A percentile compares a stretch with the other conserved stretches of the same genome.
Evolutionary conservation across 2,797 vertebrate species (phyloP).

Genomic region (Gadopsis bispinosus): DNA sequence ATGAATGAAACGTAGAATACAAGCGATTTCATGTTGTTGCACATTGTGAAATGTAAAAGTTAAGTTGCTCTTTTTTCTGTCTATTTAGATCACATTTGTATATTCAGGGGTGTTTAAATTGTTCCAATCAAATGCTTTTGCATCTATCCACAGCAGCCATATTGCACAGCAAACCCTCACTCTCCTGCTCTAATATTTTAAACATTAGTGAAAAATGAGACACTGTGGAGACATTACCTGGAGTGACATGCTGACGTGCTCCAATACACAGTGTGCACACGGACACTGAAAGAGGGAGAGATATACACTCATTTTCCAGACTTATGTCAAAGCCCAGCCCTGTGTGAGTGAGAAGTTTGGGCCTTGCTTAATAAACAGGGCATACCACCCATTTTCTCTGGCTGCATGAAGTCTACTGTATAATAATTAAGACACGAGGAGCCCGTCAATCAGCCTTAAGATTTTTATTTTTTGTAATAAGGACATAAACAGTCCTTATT

Average conservation of each 20-base stretch:
- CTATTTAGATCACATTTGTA: conserved; percentile 3
- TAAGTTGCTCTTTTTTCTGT: not conserved
- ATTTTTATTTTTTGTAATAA: conserved; percentile 51
- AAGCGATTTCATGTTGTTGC: conserved; percentile 15
- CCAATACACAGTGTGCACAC: conserved; percentile 32
- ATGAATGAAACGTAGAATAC: conserved; percentile 28
- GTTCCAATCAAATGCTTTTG: conserved; percentile 6
- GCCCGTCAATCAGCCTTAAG: conserved; percentile 64
- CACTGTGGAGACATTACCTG: conserved; percentile 65
- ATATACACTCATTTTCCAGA: conserved; percentile 58
- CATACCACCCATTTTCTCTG: conserved; percentile 46
- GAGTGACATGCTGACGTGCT: conserved; percentile 32
- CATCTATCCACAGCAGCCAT: not conserved
- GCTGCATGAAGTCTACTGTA: conserved; percentile 42
- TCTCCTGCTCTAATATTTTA: conserved; percentile 23
- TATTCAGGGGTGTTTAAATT: conserved; percentile 8
- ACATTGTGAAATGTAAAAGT: not conserved
- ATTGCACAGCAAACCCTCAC: conserved; percentile 10
- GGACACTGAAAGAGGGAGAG: conserved; percentile 28
- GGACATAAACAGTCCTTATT: conserved; percentile 74
- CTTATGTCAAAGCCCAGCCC: conserved; percentile 56
- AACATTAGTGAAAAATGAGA: conserved; percentile 37
- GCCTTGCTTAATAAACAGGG: conserved; percentile 48
- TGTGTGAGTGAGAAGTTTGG: conserved; percentile 40
- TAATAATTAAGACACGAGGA: conserved; percentile 55